Base-by-base conservation (phyloP, 2,888 invertebrate genomes). In the Strigamia transsilvanica region DNA sequence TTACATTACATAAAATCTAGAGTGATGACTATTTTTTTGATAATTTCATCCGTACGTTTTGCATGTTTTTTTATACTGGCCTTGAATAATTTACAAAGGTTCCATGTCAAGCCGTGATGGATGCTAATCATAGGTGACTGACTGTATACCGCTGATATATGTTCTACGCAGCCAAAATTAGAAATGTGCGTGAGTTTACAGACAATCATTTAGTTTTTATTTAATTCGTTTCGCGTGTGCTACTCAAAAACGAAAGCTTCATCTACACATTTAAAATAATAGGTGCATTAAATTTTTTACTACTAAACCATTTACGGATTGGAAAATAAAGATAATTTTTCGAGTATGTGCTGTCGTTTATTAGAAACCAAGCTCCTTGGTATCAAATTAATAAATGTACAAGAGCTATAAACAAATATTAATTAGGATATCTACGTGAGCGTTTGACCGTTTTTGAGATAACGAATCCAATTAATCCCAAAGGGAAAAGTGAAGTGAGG, bases 391-490 rank as follows among this genome's bases (percentile, higher is more conserved):
- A n/a, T 27, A 27, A 27, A 73, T 27, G 2, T 73, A 15, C n/a
- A 32, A 27, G 32, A 15, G 73, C 12, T 12, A 27, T 27, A 27
- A 73, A 73, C 10, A 27, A 73, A 73, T 32, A 73, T 73, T 73
- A 73, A 73, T 73, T 73, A 73, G 73, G 73, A 73, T 73, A 73
- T 73, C 73, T 73, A 73, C 32, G 73, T 73, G 73, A 73, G 73
- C 73, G 32, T 73, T 73, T 73, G 73, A 73, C 73, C 73, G 32
- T 73, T 73, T 73, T 73, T 73, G 73, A 73, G 73, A 73, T 73
- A 73, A 73, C 73, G 73, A 73, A 73, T 73, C 73, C 73, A 73
- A 73, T 73, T 73, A 73, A 73, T 73, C 73, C 73, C 73, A 73
- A 32, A 23, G 73, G 73, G 73, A 73, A 73, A 73, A 23, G 73